Conservation (phyloP, 2,113 vertebrate species). For the Hyla sarda region DNA sequence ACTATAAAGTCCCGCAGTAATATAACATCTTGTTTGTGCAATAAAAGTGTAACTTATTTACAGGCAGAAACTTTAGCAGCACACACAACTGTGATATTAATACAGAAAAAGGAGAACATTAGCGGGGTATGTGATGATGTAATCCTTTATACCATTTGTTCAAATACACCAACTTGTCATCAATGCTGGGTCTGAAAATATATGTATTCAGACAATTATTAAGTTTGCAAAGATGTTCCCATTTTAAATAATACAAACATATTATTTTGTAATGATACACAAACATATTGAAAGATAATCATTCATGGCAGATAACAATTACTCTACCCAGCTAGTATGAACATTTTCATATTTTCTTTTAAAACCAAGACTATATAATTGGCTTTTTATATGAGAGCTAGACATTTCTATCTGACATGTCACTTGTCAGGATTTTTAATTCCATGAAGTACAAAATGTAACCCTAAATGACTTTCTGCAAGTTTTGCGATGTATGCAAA, state of each 20-base stretch:
- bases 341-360: slow-evolving; percentile 44
- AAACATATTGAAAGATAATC: slow-evolving; percentile 38
- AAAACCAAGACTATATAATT: slow-evolving; percentile 44
- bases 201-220: slow-evolving; percentile 38
- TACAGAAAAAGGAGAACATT: slow-evolving; percentile 37
- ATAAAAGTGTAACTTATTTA: slow-evolving; percentile 51
- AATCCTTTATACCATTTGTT: slow-evolving; percentile 45
- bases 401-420: slow-evolving; percentile 38
- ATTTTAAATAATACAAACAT: slow-evolving; percentile 50
- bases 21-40: slow-evolving; percentile 43
- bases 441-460: slow-evolving; percentile 31
- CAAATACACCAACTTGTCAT: slow-evolving; percentile 40
- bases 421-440: slow-evolving; percentile 41
- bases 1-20: background rate
- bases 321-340: slow-evolving; percentile 21
- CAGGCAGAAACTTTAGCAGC: slow-evolving; percentile 12
- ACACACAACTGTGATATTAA: slow-evolving; percentile 17
- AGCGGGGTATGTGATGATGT: slow-evolving; percentile 25
- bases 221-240: slow-evolving; percentile 43
- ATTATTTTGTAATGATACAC: slow-evolving; percentile 47
- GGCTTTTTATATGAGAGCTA: slow-evolving; percentile 47
- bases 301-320: slow-evolving; percentile 48
- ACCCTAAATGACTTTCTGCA: slow-evolving; percentile 31
- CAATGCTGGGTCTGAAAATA: slow-evolving; percentile 7
- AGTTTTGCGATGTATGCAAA: slow-evolving; percentile 27